These are phyloP conservation scores for Lates calcarifer DNA, from an alignment of 2,113 vertebrate species.

Conservation along the genomic window DNA sequence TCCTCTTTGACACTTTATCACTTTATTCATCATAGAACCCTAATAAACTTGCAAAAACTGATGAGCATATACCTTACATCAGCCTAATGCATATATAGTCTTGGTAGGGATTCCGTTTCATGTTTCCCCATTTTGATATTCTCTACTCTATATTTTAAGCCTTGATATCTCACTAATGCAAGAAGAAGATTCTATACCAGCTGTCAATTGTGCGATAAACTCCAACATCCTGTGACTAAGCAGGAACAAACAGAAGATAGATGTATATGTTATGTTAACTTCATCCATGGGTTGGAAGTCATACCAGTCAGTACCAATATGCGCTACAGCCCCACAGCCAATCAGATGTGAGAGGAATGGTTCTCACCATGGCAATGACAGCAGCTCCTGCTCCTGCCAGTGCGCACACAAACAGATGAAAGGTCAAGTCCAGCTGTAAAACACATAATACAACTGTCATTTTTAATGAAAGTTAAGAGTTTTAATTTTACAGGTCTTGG, in stretches of 20 bases:
- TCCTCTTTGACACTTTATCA: not conserved
- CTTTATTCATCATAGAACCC: too few species aligned
- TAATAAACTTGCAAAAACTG: too few species aligned
- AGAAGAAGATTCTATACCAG: not conserved
- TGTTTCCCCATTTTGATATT: not conserved
- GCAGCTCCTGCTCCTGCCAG: conserved; percentile 97
- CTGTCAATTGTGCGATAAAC: conserved; percentile 17
- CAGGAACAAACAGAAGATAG: conserved; percentile 14
- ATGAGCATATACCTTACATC: too few species aligned
- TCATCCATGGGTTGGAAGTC: not conserved
- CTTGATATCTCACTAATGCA: not conserved
- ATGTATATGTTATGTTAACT: not conserved
- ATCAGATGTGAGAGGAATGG: conserved; percentile 2
- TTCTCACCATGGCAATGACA: conserved; percentile 97
- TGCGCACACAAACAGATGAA: conserved; percentile 97
- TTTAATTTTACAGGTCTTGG: not conserved
- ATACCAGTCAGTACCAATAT: not conserved
- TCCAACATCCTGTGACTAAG: conserved; percentile 8
- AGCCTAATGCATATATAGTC: too few species aligned
- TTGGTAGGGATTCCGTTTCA: not conserved
- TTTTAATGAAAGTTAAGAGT: not conserved
- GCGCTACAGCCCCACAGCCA: not conserved
- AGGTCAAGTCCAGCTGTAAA: conserved; percentile 96
- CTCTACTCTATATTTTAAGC: not conserved
- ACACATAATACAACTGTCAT: conserved; percentile 45